phyloP scores from a whole-genome alignment of 2,113 vertebrate species.

The Oxygymnocypris stewartii region DNA sequence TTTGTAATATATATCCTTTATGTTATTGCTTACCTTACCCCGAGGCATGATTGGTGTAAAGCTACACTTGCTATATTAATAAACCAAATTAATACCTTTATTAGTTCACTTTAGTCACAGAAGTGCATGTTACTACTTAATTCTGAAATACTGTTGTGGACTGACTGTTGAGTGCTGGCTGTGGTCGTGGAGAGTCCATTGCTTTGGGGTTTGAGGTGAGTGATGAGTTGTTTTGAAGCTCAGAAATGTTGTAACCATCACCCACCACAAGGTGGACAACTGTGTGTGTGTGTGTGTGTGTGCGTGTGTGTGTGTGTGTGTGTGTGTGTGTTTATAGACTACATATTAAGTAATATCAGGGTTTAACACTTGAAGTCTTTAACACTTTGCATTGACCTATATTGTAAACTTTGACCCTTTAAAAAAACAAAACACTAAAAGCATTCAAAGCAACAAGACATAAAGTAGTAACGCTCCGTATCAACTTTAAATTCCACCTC shows the following conservation, averaged over 20 bases:
- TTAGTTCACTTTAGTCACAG: slow-evolving; percentile 15
- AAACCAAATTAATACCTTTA: background rate
- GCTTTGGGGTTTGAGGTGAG: slow-evolving; percentile 49
- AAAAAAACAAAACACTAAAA: background rate
- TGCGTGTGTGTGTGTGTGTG: too few species aligned
- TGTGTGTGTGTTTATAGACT: too few species aligned
- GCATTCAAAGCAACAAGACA: slow-evolving; percentile 2
- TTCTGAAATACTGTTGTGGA: background rate
- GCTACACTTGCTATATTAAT: background rate
- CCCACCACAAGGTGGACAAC: slow-evolving; percentile 14
- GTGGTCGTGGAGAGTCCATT: slow-evolving; percentile 39
- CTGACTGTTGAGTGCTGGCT: background rate
- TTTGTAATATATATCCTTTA: too few species aligned
- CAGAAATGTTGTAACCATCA: background rate
- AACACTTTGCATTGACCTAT: background rate
- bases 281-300: background rate
- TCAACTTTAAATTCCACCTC: slow-evolving; percentile 11
- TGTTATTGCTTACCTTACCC: too few species aligned
- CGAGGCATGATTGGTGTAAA: background rate
- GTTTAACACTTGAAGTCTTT: background rate
- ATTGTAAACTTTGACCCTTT: slow-evolving; percentile 3
- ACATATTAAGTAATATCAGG: background rate
- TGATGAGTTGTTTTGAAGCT: slow-evolving; percentile 29
- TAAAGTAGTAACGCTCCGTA: background rate
- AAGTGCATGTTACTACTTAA: slow-evolving; percentile 34